Evolutionary conservation across 1,140 invertebrate species (phyloP).

Genomic region (Rhagoletis zephyria): DNA sequence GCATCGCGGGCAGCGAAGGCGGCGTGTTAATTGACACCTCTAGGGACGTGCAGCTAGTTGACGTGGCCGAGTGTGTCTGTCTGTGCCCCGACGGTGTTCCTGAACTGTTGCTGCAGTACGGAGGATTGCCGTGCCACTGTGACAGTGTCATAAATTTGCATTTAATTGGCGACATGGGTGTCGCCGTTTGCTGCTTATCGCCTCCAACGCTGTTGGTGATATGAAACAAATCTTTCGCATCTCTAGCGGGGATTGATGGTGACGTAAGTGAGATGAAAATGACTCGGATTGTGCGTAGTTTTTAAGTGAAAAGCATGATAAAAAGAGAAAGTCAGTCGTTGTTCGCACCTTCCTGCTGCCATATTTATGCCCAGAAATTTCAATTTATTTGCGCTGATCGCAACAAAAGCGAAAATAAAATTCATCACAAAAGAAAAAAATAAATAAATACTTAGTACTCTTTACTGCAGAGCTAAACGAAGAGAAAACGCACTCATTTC

Average conservation of each 20-base stretch:
- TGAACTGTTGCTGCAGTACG: background rate
- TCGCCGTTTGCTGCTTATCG: background rate
- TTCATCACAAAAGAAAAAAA: background rate
- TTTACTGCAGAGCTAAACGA: background rate
- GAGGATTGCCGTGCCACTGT: background rate
- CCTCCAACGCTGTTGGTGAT: background rate
- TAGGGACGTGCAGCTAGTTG: background rate
- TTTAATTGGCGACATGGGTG: constrained; percentile 24
- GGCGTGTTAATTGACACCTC: constrained; percentile 19
- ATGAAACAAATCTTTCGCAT: constrained; percentile 8
- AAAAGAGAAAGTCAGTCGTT: background rate
- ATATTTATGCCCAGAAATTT: background rate
- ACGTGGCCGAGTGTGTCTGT: background rate
- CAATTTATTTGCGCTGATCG: background rate
- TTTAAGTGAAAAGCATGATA: background rate
- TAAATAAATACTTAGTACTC: no score
- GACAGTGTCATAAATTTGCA: constrained; percentile 42
- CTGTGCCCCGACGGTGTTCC: background rate
- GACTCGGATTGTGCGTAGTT: constrained; percentile 4
- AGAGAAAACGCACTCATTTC: background rate
- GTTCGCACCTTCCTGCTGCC: background rate
- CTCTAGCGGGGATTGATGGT: background rate
- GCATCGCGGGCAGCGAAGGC: background rate
- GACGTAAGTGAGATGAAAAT: background rate
- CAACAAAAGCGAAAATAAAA: background rate